Conservation (phyloP, 2,113 vertebrate species). For the Nannobrachium achirus region DNA sequence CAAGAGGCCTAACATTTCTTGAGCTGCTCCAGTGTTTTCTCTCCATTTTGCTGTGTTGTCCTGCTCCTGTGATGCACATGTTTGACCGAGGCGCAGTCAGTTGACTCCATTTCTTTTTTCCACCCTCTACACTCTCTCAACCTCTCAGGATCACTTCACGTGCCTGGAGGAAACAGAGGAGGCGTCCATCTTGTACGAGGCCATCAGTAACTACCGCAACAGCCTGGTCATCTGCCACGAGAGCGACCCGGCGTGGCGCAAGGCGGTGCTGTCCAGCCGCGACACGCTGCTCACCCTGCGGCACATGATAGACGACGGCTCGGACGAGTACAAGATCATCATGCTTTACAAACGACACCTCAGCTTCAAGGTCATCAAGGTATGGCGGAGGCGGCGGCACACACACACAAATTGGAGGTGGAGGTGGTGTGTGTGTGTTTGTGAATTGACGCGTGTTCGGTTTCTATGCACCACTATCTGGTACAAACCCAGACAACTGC, state of each 20-base stretch:
- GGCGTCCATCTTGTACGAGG: constrained; percentile 87
- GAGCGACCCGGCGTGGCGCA: constrained; percentile 94
- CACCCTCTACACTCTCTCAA: background rate
- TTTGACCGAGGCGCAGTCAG: too few relatives aligned
- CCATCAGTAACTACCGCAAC: constrained; percentile 90
- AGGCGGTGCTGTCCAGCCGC: constrained; percentile 89
- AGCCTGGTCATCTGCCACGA: constrained; percentile 96
- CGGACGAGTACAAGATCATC: constrained; percentile 97
- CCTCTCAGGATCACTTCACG: constrained; percentile 93
- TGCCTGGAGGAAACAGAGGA: constrained; percentile 97
- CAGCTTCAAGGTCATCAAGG: constrained; percentile 99
- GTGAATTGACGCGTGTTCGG: too few relatives aligned
- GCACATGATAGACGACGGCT: constrained; percentile 95
- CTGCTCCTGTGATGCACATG: too few relatives aligned
- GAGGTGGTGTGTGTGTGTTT: background rate
- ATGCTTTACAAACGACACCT: constrained; percentile 96
- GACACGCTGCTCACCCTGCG: constrained; percentile 93
- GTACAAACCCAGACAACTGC: too few relatives aligned
- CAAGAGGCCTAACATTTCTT: too few relatives aligned
- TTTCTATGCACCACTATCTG: too few relatives aligned
- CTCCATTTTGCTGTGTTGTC: too few relatives aligned
- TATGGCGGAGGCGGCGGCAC: constrained; percentile 48
- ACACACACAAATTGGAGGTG: too few relatives aligned
- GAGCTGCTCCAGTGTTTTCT: too few relatives aligned
- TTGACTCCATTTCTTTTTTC: too few relatives aligned